Evolutionary conservation across 2,888 invertebrate genomes (phyloP), one percentile per base, ranked within the genome.

Genomic region (Cosmorhoe ocellata): DNA sequence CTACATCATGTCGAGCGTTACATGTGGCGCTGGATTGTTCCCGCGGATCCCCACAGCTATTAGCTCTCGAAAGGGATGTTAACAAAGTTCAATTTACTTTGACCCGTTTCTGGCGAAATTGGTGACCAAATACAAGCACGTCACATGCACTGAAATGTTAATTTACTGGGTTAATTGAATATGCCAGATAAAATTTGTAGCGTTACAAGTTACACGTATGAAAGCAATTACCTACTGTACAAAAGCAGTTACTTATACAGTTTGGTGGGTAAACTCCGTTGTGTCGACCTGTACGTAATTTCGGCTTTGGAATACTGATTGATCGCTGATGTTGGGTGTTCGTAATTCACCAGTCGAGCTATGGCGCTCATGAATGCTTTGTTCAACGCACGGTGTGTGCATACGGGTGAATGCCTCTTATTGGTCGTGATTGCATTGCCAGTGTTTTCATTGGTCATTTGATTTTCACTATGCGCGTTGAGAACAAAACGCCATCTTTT

Each of bases 51-150:
- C 18, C 18, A 2, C 12, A 38, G 28, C n/a, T n/a, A n/a, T n/a
- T n/a, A n/a, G n/a, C 12, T 28, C 31, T 13, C 12, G 45, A 26
- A 37, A 24, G 28, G 14, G 24, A 28, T 34, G 30, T 33, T 14
- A 24, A 34, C 24, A 40, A 41, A 11, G 18, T 13, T 45, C 30
- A 47, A 47, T 47, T 39, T 39, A 33, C 42, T 39, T 43, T 43
- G 30, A 36, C 46, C 31, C 42, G 39, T 39, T 48, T 31, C 46
- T 44, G 26, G 53, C 13, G 40, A 64, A 56, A 61, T 58, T 63
- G 61, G 42, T 63, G 61, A 61, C 42, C 33, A 39, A 43, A 39
- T 26, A 41, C 18, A 6, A 24, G 13, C 27, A 14, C 12, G 31
- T 47, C 52, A 47, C 30, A 33, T 33, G 41, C 41, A 54, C 27